phyloP scores from a whole-genome alignment of 2,888 invertebrate genomes.

The Sminthurides aquaticus region DNA sequence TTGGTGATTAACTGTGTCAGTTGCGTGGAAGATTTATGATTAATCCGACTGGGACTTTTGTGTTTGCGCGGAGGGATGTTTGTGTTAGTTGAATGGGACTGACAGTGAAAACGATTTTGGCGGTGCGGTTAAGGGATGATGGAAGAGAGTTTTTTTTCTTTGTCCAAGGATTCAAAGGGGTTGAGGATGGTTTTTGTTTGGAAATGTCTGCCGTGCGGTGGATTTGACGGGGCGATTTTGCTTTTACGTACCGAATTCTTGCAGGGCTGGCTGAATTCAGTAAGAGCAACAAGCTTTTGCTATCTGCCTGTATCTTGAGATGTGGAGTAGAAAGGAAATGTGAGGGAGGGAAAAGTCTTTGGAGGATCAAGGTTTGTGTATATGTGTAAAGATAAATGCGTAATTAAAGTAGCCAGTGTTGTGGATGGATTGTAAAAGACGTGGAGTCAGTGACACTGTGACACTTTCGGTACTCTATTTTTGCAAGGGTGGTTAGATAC shows the following conservation, averaged over 20 bases:
- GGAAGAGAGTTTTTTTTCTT: conserved; percentile 2
- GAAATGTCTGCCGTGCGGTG: no score
- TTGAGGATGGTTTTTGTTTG: no score
- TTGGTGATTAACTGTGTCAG: neutral
- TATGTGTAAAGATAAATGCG: neutral
- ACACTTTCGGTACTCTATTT: neutral
- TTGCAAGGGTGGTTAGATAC: neutral
- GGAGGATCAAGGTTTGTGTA: neutral
- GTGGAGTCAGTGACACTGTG: neutral
- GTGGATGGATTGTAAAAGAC: neutral
- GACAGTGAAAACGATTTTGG: conserved; percentile 7
- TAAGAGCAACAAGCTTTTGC: no score
- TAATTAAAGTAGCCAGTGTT: neutral
- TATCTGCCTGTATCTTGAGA: no score
- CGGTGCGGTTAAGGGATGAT: no score
- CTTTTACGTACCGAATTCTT: no score
- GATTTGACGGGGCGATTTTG: no score
- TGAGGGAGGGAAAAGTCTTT: neutral
- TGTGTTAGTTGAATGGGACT: neutral
- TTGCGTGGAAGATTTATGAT: neutral
- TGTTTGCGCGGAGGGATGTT: neutral
- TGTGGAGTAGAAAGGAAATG: neutral
- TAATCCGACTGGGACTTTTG: neutral
- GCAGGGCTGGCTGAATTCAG: no score
- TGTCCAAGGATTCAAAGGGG: no score